Evolutionary conservation across 2,113 vertebrate species (phyloP).

Genomic region (Carassius auratus): DNA sequence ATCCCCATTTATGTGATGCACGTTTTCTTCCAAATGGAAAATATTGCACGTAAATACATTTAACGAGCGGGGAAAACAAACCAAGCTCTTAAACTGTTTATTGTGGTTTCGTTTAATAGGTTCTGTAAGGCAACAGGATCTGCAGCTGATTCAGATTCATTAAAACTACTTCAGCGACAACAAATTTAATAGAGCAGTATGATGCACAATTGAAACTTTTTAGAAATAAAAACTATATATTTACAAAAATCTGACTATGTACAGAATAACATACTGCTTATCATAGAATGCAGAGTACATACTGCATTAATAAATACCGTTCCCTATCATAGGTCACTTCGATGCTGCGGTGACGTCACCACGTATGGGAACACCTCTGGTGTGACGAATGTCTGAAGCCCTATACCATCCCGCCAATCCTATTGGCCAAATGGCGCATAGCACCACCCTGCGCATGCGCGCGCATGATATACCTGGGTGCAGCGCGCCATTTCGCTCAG

Average conservation of each 20-base stretch:
- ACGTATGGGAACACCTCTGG: too few relatives aligned
- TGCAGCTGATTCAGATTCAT: not conserved
- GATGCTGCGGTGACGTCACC: too few relatives aligned
- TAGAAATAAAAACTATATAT: too few relatives aligned
- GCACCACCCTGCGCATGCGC: too few relatives aligned
- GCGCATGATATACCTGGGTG: too few relatives aligned
- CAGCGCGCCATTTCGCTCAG: too few relatives aligned
- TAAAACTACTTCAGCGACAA: not conserved
- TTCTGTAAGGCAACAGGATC: slow-evolving; percentile 22
- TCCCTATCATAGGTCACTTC: too few relatives aligned
- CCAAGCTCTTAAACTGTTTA: slow-evolving; percentile 45
- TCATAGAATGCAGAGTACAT: not conserved
- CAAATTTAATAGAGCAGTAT: not conserved
- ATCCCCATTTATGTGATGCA: slow-evolving; percentile 40
- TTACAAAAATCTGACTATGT: not conserved
- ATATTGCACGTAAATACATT: slow-evolving; percentile 37
- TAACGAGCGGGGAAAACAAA: slow-evolving; percentile 45
- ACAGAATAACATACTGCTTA: not conserved
- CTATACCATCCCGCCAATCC: too few relatives aligned
- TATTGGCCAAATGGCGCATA: too few relatives aligned
- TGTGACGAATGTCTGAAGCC: too few relatives aligned
- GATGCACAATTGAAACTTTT: not conserved
- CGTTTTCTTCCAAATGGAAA: slow-evolving; percentile 43
- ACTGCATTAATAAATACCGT: too few relatives aligned
- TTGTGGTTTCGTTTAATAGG: slow-evolving; percentile 34